Evolutionary conservation across 2,888 invertebrate genomes (phyloP).

Genomic region (Cecidostiba fungosa): DNA sequence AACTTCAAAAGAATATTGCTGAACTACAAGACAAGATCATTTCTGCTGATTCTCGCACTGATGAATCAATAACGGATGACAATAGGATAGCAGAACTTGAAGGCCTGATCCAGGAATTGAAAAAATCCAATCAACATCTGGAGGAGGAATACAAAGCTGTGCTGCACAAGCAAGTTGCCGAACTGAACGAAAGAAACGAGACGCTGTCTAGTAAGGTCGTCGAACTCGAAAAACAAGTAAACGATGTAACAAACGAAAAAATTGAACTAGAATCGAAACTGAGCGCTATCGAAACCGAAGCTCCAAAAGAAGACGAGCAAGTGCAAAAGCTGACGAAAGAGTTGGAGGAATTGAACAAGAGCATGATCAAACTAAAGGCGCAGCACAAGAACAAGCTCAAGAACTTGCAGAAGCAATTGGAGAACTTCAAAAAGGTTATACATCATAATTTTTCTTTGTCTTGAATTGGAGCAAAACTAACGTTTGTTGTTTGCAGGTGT

Average conservation of each 20-base stretch:
- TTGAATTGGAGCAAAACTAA: slow-evolving; percentile 19
- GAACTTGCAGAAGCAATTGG: slow-evolving; percentile 87
- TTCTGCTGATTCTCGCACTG: slow-evolving; percentile 67
- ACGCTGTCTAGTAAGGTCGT: slow-evolving; percentile 71
- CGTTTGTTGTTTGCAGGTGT: slow-evolving; percentile 82
- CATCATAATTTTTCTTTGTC: slow-evolving; percentile 9
- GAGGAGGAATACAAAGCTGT: slow-evolving; percentile 74
- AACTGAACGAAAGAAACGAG: slow-evolving; percentile 72
- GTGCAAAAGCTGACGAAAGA: slow-evolving; percentile 85
- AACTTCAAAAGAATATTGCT: slow-evolving; percentile 73
- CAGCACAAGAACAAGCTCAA: slow-evolving; percentile 87
- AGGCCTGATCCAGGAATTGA: slow-evolving; percentile 75
- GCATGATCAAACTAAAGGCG: slow-evolving; percentile 88
- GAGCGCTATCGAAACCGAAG: slow-evolving; percentile 62
- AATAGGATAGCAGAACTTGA: slow-evolving; percentile 81
- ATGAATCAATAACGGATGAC: slow-evolving; percentile 73
- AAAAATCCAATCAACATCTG: slow-evolving; percentile 73
- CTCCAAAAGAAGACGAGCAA: slow-evolving; percentile 74
- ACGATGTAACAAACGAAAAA: slow-evolving; percentile 72
- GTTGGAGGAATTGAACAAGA: slow-evolving; percentile 88
- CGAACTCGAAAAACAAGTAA: slow-evolving; percentile 72
- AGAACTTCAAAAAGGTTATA: slow-evolving; percentile 78
- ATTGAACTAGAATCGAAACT: slow-evolving; percentile 32
- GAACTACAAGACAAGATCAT: slow-evolving; percentile 74
- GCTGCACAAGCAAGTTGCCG: slow-evolving; percentile 71